Conservation (phyloP, 2,797 vertebrate species). For the Ptychadena robeensis region DNA sequence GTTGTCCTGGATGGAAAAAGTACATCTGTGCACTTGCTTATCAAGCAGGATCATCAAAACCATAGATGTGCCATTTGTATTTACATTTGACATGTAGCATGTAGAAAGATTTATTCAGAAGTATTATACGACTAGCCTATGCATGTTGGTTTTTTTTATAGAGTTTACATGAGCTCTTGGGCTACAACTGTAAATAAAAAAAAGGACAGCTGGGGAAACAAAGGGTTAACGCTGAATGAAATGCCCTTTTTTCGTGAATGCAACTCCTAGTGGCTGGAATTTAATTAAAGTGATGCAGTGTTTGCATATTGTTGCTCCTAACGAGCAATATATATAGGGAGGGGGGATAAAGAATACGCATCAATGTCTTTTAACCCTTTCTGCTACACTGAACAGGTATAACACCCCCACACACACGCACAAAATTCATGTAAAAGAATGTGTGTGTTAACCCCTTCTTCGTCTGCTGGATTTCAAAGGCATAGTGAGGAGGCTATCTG, state of each 20-base stretch:
- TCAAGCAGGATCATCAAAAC: neutral
- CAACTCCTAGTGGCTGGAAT: conserved; percentile 53
- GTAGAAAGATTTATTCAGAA: neutral
- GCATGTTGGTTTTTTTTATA: neutral
- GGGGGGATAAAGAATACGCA: neutral
- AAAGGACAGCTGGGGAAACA: neutral
- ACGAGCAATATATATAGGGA: conserved; percentile 24
- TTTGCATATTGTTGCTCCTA: conserved; percentile 49
- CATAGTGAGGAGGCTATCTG: conserved; percentile 14
- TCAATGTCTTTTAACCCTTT: conserved; percentile 25
- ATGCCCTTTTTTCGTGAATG: conserved; percentile 43
- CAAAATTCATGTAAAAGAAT: neutral
- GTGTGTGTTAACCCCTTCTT: neutral
- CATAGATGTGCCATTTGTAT: neutral
- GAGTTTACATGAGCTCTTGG: neutral
- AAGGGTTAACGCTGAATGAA: conserved; percentile 38
- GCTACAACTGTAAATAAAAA: neutral
- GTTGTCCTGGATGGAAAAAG: neutral
- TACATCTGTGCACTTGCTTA: neutral
- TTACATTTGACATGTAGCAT: neutral
- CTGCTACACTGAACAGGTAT: too few species aligned
- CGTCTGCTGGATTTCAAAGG: neutral
- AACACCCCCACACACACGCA: too few species aligned
- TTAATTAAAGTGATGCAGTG: conserved; percentile 58
- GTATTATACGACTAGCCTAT: neutral